phyloP scores from a whole-genome alignment of 2,113 vertebrate genomes.

The Balaeniceps rex region DNA sequence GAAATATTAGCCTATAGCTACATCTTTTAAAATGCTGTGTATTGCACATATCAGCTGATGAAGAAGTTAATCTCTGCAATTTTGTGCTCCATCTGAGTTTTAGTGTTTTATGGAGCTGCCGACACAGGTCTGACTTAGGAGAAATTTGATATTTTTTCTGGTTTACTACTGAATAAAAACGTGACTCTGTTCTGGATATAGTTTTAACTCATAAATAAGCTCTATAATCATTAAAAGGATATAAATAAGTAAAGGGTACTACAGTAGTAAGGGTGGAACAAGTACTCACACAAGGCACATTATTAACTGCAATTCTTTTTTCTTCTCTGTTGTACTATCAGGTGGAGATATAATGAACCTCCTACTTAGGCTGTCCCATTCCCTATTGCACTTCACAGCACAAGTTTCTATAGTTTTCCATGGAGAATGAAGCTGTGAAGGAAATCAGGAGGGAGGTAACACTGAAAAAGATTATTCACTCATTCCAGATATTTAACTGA shows the following conservation, averaged over 20 bases:
- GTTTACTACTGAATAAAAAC: neutral
- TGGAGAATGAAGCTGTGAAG: neutral
- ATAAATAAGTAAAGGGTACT: neutral
- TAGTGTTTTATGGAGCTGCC: neutral
- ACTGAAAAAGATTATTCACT: neutral
- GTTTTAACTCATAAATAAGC: neutral
- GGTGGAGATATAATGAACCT: neutral
- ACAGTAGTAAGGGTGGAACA: neutral
- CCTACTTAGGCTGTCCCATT: neutral
- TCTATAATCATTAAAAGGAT: neutral
- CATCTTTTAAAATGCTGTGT: neutral
- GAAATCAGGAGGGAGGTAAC: neutral
- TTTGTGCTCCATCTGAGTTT: neutral
- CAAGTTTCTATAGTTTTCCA: neutral
- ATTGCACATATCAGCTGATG: neutral
- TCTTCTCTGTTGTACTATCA: neutral
- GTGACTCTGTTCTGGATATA: neutral
- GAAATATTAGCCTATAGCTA: neutral
- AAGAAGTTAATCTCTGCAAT: neutral
- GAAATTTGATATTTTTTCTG: neutral
- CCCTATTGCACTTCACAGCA: neutral
- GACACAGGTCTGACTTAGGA: neutral
- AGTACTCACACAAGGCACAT: neutral
- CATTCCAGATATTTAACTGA: neutral
- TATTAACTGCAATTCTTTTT: neutral